phyloP scores from a whole-genome alignment of 2,888 invertebrate genomes.

The Acanthacorydalis orientalis region DNA sequence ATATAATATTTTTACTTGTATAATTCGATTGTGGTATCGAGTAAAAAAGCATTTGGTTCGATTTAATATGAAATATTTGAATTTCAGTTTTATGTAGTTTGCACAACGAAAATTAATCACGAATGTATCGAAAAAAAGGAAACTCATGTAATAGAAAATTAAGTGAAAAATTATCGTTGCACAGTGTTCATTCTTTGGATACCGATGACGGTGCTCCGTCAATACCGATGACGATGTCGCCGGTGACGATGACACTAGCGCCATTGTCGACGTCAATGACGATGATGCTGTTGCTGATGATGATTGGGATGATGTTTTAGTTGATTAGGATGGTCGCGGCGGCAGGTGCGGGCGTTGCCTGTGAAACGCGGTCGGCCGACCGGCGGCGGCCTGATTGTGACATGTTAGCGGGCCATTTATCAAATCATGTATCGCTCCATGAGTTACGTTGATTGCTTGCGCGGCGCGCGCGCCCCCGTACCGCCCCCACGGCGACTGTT shows the following conservation, averaged over 20 bases:
- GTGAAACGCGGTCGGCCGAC: not conserved
- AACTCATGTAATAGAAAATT: too few species aligned
- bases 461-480: not conserved
- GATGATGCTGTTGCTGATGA: not conserved
- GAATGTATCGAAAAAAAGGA: too few species aligned
- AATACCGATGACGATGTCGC: not conserved
- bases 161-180: too few species aligned
- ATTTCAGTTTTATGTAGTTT: too few species aligned
- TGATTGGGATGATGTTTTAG: not conserved
- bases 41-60: too few species aligned
- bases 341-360: not conserved
- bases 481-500: not conserved
- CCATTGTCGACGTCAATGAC: not conserved
- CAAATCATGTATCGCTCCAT: slow-evolving; percentile 12
- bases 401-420: slow-evolving; percentile 13
- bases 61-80: too few species aligned
- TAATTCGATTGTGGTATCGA: too few species aligned
- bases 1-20: too few species aligned
- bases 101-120: too few species aligned
- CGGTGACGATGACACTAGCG: not conserved
- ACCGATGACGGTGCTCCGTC: not conserved
- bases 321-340: not conserved
- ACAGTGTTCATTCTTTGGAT: too few species aligned
- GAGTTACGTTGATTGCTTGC: slow-evolving; percentile 12
- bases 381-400: slow-evolving; percentile 11